These are phyloP conservation scores for Anagyrus pseudococci DNA, from an alignment of 2,888 invertebrate genomes.

Conservation along the genomic window DNA sequence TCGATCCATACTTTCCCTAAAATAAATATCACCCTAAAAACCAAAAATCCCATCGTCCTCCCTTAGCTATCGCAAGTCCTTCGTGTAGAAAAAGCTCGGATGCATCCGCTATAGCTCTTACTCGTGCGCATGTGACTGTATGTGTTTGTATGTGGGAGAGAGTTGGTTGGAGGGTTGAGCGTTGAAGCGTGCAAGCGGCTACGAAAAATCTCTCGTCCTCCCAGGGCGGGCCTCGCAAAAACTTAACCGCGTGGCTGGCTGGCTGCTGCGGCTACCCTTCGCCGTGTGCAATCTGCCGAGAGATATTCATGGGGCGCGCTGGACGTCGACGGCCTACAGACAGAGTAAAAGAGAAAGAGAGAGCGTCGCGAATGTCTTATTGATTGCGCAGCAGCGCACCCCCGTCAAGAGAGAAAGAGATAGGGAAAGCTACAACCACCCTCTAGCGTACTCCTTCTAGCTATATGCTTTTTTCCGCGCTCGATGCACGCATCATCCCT, in stretches of 20 bases:
- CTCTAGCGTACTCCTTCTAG: background rate
- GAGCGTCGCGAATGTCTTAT: slow-evolving; percentile 62
- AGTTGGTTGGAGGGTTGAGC: too few relatives aligned
- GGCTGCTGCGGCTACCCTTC: slow-evolving; percentile 46
- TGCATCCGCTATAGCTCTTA: too few relatives aligned
- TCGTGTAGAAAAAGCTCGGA: too few relatives aligned
- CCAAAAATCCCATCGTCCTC: too few relatives aligned
- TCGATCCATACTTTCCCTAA: too few relatives aligned
- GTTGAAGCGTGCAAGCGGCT: background rate
- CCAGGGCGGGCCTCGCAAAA: slow-evolving; percentile 36
- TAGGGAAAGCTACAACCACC: slow-evolving; percentile 2
- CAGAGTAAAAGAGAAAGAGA: slow-evolving; percentile 6
- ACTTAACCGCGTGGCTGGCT: slow-evolving; percentile 53
- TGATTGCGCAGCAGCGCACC: slow-evolving; percentile 53
- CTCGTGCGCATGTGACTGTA: too few relatives aligned
- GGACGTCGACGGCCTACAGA: too few relatives aligned
- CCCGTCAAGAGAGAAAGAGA: background rate
- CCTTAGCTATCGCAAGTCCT: too few relatives aligned
- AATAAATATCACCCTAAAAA: too few relatives aligned
- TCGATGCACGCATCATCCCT: slow-evolving; percentile 5
- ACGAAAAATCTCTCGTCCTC: background rate
- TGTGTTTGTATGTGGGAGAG: too few relatives aligned
- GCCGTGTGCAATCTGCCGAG: slow-evolving; percentile 62
- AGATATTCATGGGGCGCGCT: slow-evolving; percentile 60
- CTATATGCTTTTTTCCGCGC: background rate